Evolutionary conservation across 2,113 vertebrate species (phyloP).

Genomic region (Lethenteron reissneri): DNA sequence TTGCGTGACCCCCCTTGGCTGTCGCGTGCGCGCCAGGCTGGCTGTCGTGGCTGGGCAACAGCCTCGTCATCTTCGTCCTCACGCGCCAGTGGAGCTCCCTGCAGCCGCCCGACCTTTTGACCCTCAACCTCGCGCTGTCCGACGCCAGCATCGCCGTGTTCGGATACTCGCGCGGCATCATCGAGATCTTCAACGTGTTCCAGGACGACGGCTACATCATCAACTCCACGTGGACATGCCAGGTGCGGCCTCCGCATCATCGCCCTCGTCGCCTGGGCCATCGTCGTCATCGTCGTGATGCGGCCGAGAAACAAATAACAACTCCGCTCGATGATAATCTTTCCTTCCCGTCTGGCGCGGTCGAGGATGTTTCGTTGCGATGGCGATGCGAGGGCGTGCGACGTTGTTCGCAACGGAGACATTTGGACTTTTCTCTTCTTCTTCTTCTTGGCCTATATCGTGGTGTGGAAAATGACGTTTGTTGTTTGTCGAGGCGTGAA

Average conservation of each 20-base stretch:
- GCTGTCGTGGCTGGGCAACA: conserved; percentile 63
- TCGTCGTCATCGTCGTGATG: too few species aligned
- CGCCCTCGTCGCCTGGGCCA: too few species aligned
- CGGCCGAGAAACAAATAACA: too few species aligned
- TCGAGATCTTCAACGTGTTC: conserved; percentile 52
- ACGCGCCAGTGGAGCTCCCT: conserved; percentile 39
- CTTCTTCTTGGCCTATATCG: too few species aligned
- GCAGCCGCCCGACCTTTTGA: conserved; percentile 45
- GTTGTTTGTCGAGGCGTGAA: too few species aligned
- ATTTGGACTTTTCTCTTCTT: too few species aligned
- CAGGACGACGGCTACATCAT: conserved; percentile 43
- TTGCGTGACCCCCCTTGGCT: background rate
- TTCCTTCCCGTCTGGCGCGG: too few species aligned
- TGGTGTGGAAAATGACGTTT: too few species aligned
- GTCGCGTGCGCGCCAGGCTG: conserved; percentile 24
- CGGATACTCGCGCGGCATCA: conserved; percentile 46
- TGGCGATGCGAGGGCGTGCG: too few species aligned
- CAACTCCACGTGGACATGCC: conserved; percentile 50
- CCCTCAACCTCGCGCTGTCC: conserved; percentile 43
- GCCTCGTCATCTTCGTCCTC: conserved; percentile 45
- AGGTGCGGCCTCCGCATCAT: conserved; percentile 22
- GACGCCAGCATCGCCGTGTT: conserved; percentile 48
- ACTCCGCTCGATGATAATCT: too few species aligned
- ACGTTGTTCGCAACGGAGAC: too few species aligned
- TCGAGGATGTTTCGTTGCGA: too few species aligned